Percentiles rank a stretch among this genome's conserved stretches.
phyloP scores from a whole-genome alignment of 2,888 invertebrate species.

The Schizaphis graminum region DNA sequence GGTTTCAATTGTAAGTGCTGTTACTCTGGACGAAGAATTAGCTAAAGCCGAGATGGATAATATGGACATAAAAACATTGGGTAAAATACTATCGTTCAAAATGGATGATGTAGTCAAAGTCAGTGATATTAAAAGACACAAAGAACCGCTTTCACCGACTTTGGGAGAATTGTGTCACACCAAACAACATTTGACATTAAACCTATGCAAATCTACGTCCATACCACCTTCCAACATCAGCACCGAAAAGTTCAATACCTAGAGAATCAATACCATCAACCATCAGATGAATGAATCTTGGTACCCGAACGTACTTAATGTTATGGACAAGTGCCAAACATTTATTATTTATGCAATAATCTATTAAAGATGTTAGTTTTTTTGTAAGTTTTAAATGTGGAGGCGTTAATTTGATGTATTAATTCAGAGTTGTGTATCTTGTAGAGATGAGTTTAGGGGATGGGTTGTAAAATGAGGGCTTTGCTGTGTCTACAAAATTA shows the following conservation, averaged over 20 bases:
- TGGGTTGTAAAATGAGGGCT: not conserved
- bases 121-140: not conserved
- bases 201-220: conserved; percentile 71
- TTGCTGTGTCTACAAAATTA: not conserved
- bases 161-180: conserved; percentile 82
- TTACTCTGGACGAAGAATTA: conserved; percentile 52
- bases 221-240: conserved; percentile 14
- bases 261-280: not conserved
- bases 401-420: not conserved
- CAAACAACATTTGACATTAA: conserved; percentile 79
- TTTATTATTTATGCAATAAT: conserved; percentile 31
- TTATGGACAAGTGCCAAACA: conserved; percentile 43
- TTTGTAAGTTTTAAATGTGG: conserved; percentile 38
- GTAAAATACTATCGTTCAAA: conserved; percentile 50
- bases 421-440: not conserved
- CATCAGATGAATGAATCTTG: not conserved
- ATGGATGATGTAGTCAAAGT: conserved; percentile 25
- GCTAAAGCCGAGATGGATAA: conserved; percentile 62
- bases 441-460: not conserved
- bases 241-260: conserved; percentile 25
- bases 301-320: not conserved
- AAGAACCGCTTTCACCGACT: conserved; percentile 68
- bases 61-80: conserved; percentile 56
- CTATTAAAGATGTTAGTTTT: not conserved
- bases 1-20: not conserved